phyloP scores from a whole-genome alignment of 1,140 invertebrate genomes.

The Sycophila sp. region DNA sequence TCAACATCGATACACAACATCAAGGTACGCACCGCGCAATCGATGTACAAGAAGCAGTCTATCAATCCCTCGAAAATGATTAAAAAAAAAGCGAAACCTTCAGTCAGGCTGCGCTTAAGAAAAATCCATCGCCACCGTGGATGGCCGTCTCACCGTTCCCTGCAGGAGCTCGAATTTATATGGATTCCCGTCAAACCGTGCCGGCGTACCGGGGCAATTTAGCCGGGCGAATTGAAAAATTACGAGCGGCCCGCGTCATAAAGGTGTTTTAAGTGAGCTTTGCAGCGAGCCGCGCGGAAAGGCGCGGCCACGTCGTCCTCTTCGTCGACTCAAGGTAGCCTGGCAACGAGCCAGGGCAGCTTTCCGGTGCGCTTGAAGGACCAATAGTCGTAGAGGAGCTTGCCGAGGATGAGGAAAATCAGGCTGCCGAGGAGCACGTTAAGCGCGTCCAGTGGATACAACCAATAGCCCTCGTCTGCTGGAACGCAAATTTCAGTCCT shows the following conservation, averaged over 20 bases:
- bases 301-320: not conserved
- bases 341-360: conserved; percentile 82
- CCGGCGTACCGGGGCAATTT: not conserved
- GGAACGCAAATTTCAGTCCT: conserved; percentile 74
- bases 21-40: not conserved
- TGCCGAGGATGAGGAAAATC: conserved; percentile 76
- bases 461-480: conserved; percentile 63
- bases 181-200: not conserved
- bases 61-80: not conserved
- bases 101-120: not conserved
- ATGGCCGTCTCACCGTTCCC: not conserved
- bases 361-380: conserved; percentile 80
- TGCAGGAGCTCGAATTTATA: not conserved
- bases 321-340: conserved; percentile 69
- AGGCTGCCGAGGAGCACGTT: conserved; percentile 75
- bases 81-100: not conserved
- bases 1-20: no score
- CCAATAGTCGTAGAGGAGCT: conserved; percentile 84
- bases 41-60: not conserved
- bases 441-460: conserved; percentile 75
- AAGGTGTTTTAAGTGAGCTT: conserved; percentile 17
- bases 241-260: not conserved
- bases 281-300: not conserved
- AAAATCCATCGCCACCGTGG: no score
- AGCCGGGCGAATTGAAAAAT: conserved; percentile 10